A percentile compares a stretch with the other conserved stretches of the same genome.
These are phyloP conservation scores for Varanus salvator DNA, from an alignment of 2,113 vertebrate species.

Conservation along the genomic window DNA sequence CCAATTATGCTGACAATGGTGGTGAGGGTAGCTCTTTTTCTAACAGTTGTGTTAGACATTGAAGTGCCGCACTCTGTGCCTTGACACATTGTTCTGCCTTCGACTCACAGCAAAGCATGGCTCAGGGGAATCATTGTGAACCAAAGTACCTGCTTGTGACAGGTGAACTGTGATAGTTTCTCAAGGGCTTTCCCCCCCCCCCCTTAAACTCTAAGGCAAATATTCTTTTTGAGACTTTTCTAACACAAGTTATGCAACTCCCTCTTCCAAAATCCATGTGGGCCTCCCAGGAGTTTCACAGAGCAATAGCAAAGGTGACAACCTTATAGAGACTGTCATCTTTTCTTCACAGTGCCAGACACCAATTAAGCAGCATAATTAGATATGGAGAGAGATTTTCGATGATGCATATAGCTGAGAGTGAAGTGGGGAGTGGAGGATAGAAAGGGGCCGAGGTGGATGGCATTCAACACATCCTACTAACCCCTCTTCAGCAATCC, in stretches of 20 bases:
- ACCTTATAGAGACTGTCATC: slow-evolving; percentile 46
- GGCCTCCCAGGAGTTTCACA: slow-evolving; percentile 42
- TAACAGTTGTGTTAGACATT: slow-evolving; percentile 71
- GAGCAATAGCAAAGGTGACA: slow-evolving; percentile 60
- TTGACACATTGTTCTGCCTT: slow-evolving; percentile 73
- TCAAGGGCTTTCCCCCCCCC: not conserved
- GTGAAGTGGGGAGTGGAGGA: slow-evolving; percentile 30
- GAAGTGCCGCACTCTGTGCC: slow-evolving; percentile 63
- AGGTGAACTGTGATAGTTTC: slow-evolving; percentile 73
- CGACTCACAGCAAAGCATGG: slow-evolving; percentile 59
- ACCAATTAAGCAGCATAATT: slow-evolving; percentile 64
- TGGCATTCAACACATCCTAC: slow-evolving; percentile 26
- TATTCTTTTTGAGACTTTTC: slow-evolving; percentile 66
- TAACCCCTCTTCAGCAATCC: slow-evolving; percentile 18
- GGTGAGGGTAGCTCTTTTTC: slow-evolving; percentile 63
- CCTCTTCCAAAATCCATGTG: slow-evolving; percentile 53
- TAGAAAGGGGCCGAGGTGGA: not conserved
- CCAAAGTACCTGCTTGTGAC: slow-evolving; percentile 74
- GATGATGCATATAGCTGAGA: slow-evolving; percentile 34
- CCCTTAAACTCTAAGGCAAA: slow-evolving; percentile 68
- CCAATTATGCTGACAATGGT: slow-evolving; percentile 70
- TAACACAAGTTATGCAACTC: slow-evolving; percentile 4
- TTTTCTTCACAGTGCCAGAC: slow-evolving; percentile 56
- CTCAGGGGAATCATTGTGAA: slow-evolving; percentile 70
- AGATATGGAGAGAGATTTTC: slow-evolving; percentile 6